Conservation (phyloP, 2,797 vertebrate species). For the Chiloscyllium punctatum region DNA sequence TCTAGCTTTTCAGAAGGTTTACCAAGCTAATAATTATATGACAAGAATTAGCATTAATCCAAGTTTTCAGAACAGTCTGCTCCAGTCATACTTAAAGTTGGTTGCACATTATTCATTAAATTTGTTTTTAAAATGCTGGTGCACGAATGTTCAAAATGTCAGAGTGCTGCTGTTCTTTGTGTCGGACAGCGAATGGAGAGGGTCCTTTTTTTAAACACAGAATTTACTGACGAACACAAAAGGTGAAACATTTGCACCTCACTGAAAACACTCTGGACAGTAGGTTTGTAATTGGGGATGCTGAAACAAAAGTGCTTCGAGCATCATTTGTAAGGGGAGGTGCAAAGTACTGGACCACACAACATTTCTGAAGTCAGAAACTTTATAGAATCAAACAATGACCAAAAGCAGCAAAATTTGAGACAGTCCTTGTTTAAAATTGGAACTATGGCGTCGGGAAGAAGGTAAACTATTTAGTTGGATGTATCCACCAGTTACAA, state of each 20-base stretch:
- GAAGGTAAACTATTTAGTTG: background rate
- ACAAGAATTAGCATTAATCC: background rate
- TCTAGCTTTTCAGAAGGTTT: background rate
- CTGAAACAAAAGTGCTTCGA: background rate
- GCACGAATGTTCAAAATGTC: background rate
- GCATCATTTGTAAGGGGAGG: background rate
- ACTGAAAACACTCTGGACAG: background rate
- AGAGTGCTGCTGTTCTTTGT: background rate
- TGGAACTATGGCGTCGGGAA: no score
- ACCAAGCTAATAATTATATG: background rate
- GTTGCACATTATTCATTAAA: background rate
- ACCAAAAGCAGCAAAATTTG: background rate
- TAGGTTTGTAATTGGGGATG: background rate
- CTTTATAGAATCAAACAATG: background rate
- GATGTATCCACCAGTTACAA: background rate
- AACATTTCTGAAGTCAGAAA: background rate
- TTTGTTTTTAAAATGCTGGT: no score
- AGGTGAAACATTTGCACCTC: background rate
- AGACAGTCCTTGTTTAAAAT: background rate
- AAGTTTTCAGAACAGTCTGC: background rate
- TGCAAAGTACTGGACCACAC: background rate
- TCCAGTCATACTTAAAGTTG: background rate
- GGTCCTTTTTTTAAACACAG: background rate
- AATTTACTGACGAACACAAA: background rate
- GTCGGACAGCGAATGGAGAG: background rate